Evolutionary conservation across 2,797 vertebrate species (phyloP), one percentile per base, ranked within the genome.

Genomic region (Sebastes itinus): DNA sequence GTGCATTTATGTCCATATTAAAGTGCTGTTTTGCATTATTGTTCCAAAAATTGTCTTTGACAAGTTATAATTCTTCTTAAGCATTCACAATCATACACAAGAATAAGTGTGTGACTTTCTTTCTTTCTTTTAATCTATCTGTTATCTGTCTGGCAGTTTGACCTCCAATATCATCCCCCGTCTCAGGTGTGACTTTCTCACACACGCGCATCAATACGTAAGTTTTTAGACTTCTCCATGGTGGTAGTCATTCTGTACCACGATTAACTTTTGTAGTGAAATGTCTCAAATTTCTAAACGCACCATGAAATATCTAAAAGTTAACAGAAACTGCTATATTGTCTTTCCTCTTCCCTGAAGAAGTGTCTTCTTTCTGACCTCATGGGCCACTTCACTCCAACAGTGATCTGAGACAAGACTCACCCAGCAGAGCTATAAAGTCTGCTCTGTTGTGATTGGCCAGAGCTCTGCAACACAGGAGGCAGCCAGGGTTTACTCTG

Each of bases 161-260:
- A 71, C 67, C 6, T 20, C 16, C 33, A 2, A 9, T 63, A 27
- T 71, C 12, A 46, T 73, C 30, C 23, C 0, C 35, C 22, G 33
- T 49, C 66, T 65, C 67, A 85, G 18, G 61, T 84, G 63, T 33
- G 58, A 30, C 33, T 82, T 90, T 83, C 86, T 83, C 89, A 82
- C 72, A 78, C 68, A 58, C 61, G 2, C 11, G 97, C 97, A 61
- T 98, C 97, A 71, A 98, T 98, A 52, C 96, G 92, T 91, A 98
- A 97, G 94, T 96, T 98, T 79, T 95, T 96, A n/a, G 97, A 97
- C 86, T 97, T 97, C 80, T 97, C 96, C 95, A 97, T 93, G 46
- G 85, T 25, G 62, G 82, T 7, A 3, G 62, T 83, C 90, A 93
- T 91, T 63, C 14, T 81, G 69, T 23, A 33, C 52, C 10, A 22